Percentiles rank a stretch among this genome's conserved stretches.
These are phyloP conservation scores for Clarias pachynema DNA, from an alignment of 2,797 vertebrate species.

Conservation along the genomic window DNA sequence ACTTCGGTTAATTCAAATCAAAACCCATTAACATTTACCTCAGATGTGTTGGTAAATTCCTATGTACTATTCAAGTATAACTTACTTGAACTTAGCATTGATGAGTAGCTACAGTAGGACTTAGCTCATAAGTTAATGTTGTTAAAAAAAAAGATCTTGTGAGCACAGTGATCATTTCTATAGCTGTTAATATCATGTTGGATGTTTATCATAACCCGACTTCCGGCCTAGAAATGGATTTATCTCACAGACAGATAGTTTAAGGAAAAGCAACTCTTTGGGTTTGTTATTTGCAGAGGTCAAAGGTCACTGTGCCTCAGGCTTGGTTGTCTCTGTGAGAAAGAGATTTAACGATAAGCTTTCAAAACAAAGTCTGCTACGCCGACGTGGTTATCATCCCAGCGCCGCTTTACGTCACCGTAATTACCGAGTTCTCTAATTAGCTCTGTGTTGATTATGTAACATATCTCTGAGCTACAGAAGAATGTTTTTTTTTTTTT, in stretches of 20 bases:
- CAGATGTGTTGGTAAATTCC: not conserved
- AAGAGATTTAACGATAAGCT: conserved; percentile 29
- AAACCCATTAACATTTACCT: not conserved
- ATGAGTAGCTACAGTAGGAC: too few relatives aligned
- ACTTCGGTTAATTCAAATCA: not conserved
- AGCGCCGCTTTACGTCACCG: not conserved
- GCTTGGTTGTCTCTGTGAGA: not conserved
- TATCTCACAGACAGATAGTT: not conserved
- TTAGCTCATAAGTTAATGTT: too few relatives aligned
- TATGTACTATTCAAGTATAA: not conserved
- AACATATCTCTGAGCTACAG: not conserved
- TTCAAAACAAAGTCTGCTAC: conserved; percentile 31
- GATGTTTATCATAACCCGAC: not conserved
- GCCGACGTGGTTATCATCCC: not conserved
- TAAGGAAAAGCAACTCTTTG: conserved; percentile 22
- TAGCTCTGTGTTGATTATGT: not conserved
- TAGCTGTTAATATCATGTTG: not conserved
- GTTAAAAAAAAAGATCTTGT: not conserved
- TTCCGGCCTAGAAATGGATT: not conserved
- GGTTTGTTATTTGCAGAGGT: conserved; percentile 42
- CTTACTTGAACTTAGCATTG: not conserved
- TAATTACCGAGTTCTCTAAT: conserved; percentile 14
- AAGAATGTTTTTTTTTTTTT: not conserved
- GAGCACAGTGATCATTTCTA: not conserved
- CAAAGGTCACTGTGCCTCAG: conserved; percentile 31